Evolutionary conservation across 2,113 vertebrate species (phyloP).

Genomic region (Tauraco erythrolophus): DNA sequence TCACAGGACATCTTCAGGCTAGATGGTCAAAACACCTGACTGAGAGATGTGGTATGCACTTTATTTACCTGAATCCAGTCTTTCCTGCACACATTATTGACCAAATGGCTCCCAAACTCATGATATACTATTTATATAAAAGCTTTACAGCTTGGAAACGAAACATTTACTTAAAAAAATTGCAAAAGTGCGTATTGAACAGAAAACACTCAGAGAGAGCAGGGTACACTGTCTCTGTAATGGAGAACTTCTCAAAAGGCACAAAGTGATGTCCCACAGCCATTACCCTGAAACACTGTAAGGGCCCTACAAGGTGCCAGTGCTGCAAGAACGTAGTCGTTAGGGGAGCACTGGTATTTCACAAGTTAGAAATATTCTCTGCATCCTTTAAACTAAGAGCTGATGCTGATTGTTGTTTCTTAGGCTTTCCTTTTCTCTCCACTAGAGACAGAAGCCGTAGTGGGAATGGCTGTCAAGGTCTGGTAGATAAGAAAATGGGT

Average conservation of each 20-base stretch:
- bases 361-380: neutral
- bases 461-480: neutral
- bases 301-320: neutral
- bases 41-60: neutral
- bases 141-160: neutral
- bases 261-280: fast-evolving
- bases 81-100: neutral
- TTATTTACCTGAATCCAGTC: neutral
- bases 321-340: neutral
- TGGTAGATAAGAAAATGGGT: neutral
- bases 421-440: neutral
- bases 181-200: neutral
- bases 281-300: neutral
- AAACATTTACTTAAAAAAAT: neutral
- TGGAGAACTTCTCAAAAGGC: neutral
- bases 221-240: neutral
- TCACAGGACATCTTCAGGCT: neutral
- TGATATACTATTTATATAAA: neutral
- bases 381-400: neutral
- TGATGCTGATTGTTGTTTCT: neutral
- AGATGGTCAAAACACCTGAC: neutral
- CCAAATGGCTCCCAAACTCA: neutral
- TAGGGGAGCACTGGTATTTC: fast-evolving
- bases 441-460: neutral
- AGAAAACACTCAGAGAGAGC: neutral